Conservation (phyloP, 2,797 vertebrate genomes). For the Microchirus variegatus region DNA sequence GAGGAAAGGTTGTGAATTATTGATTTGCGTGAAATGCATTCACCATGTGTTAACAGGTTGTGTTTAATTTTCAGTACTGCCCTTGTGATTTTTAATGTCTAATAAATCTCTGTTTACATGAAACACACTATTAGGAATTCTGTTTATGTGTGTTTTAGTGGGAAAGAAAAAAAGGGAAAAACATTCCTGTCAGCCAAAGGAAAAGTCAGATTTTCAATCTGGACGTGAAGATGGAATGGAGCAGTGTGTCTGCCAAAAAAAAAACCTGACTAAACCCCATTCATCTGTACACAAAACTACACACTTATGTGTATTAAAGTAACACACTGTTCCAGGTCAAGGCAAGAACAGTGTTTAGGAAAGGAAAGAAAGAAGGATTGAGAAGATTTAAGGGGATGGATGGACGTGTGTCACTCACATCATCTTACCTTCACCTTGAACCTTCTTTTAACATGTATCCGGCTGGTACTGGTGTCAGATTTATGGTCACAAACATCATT, state of each 20-base stretch:
- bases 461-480: too few species aligned
- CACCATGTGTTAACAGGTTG: too few species aligned
- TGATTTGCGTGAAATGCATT: too few species aligned
- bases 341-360: not conserved
- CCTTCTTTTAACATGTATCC: not conserved
- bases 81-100: constrained; percentile 12
- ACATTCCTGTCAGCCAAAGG: constrained; percentile 18
- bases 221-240: constrained; percentile 21
- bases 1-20: too few species aligned
- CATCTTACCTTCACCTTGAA: constrained; percentile 29
- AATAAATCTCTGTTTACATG: constrained; percentile 39
- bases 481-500: too few species aligned
- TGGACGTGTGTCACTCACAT: not conserved
- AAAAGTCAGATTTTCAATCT: constrained; percentile 17
- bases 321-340: constrained; percentile 14
- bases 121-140: constrained; percentile 33
- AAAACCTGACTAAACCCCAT: constrained; percentile 3
- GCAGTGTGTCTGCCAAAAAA: constrained; percentile 25
- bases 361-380: not conserved
- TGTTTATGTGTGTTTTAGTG: constrained; percentile 51
- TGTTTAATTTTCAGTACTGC: not conserved
- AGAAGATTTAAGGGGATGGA: constrained; percentile 19
- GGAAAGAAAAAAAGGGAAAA: constrained; percentile 36
- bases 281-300: not conserved
- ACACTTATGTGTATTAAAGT: not conserved